Evolutionary conservation across 2,797 vertebrate species (phyloP), one percentile per base, ranked within the genome.

Genomic region (Ptychobarbus kaznakovi): DNA sequence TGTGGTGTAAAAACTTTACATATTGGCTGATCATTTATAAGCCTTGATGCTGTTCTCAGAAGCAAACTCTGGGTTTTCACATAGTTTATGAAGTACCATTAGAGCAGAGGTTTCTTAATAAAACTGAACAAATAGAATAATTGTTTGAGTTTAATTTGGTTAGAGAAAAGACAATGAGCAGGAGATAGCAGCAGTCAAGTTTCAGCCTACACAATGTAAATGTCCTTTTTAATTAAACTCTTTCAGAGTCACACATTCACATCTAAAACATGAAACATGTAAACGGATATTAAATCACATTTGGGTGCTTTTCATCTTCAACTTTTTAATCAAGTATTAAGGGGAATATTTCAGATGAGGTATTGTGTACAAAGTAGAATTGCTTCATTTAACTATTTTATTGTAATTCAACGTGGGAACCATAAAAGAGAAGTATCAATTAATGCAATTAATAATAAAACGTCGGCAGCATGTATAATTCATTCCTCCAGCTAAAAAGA

Each of bases 61-160:
- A 79, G 72, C 68, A 74, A 53, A 46, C 32, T 73, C n/a, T 4
- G 32, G 42, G 53, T 83, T 53, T 53, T 86, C 40, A 84, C 74
- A 78, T 80, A 70, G 58, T 18, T 58, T 35, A 66, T 44, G 70
- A 61, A 35, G 12, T 56, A 61, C 40, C 16, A 38, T 72, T 35
- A 74, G 51, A 83, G 68, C 20, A n/a, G 61, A 87, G 83, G 74
- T 65, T 68, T 88, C 87, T 63, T 86, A 84, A 80, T 87, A 87
- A 44, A 75, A 58, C 83, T 84, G 56, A 84, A 86, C 81, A 86
- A 90, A 88, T 83, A 82, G 56, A 38, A 65, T 74, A 58, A 86
- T 85, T 87, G 83, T 87, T 89, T 86, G 74, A 78, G 66, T 87
- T 87, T 87, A 88, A 89, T 91, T 89, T 90, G 69, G 75, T 81